A percentile compares a stretch with the other conserved stretches of the same genome.
phyloP scores from a whole-genome alignment of 2,888 invertebrate species.

The Phyllotreta striolata region DNA sequence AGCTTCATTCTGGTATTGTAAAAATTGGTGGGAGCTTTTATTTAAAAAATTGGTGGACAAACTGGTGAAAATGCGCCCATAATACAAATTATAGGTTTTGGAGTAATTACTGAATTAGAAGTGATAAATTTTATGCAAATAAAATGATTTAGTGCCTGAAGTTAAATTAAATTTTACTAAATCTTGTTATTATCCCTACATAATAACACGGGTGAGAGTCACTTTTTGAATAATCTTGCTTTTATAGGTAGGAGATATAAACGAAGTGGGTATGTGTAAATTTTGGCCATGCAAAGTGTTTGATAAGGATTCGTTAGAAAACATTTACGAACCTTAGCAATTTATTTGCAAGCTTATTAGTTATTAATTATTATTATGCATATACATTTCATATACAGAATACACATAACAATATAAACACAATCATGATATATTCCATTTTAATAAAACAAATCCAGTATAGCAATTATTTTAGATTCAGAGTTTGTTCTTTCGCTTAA shows the following conservation, averaged over 20 bases:
- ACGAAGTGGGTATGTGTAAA: slow-evolving; percentile 6
- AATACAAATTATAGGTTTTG: no score
- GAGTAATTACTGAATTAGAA: neutral
- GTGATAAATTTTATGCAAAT: neutral
- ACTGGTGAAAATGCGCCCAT: no score
- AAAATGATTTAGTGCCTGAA: slow-evolving; percentile 5
- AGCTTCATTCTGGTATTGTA: no score
- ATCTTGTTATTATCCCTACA: slow-evolving; percentile 5
- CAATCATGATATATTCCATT: no score
- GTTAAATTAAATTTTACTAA: neutral
- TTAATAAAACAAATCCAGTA: no score
- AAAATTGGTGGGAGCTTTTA: no score
- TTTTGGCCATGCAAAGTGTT: neutral
- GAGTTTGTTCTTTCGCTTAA: slow-evolving; percentile 35
- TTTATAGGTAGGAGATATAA: slow-evolving; percentile 7
- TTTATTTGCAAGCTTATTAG: no score
- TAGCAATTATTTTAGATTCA: slow-evolving; percentile 8
- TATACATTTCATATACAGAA: no score
- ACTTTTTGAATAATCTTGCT: slow-evolving; percentile 12
- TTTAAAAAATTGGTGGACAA: no score
- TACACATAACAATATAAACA: no score
- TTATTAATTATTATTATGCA: no score
- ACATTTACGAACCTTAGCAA: no score
- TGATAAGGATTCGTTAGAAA: neutral
- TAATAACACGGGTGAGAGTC: slow-evolving; percentile 1